These are phyloP conservation scores for Lasioglossum villosulum DNA, from an alignment of 2,888 invertebrate genomes.

Conservation along the genomic window DNA sequence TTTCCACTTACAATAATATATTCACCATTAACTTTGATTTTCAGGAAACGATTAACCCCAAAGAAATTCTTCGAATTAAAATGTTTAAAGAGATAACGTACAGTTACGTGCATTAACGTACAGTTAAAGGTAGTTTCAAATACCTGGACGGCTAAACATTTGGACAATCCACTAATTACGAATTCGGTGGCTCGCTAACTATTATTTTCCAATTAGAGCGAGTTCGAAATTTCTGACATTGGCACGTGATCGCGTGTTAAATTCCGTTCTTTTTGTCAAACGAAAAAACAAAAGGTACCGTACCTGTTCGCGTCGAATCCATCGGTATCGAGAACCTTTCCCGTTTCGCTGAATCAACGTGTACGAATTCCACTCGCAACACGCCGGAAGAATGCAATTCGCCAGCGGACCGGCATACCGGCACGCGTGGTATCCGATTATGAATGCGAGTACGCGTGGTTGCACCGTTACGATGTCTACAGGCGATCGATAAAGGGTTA, in stretches of 20 bases:
- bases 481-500: slow-evolving; percentile 51
- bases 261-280: background rate
- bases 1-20: too few species aligned
- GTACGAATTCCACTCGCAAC: slow-evolving; percentile 29
- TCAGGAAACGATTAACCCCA: too few species aligned
- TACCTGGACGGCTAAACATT: background rate
- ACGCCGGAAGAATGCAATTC: slow-evolving; percentile 32
- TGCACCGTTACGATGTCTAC: background rate
- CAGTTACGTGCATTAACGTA: too few species aligned
- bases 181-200: background rate
- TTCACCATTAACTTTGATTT: too few species aligned
- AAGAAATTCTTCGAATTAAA: too few species aligned
- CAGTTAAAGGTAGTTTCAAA: too few species aligned
- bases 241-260: background rate
- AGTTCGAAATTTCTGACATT: background rate
- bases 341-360: background rate
- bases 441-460: slow-evolving; percentile 24
- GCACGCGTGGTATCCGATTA: slow-evolving; percentile 45
- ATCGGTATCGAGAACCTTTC: background rate
- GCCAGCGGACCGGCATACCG: background rate
- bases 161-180: background rate
- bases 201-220: background rate
- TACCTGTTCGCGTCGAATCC: background rate
- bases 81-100: too few species aligned
- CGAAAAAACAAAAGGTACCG: background rate